Percentiles rank a stretch among this genome's conserved stretches.
Evolutionary conservation across 2,113 vertebrate species (phyloP).

Genomic region (Plotosus lineatus): DNA sequence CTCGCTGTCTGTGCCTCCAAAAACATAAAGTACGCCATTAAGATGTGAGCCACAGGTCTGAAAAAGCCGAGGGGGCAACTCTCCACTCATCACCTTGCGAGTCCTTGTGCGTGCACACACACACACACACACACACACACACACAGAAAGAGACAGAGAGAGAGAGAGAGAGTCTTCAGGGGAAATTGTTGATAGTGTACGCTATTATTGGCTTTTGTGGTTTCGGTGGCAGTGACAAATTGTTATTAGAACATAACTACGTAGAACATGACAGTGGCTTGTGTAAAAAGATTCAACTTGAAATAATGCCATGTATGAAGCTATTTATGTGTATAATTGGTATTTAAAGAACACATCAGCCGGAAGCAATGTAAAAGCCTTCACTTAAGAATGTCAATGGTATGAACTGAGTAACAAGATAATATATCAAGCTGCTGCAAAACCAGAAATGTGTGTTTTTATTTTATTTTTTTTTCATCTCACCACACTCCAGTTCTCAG

Average conservation of each 20-base stretch:
- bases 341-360: neutral
- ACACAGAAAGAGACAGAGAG: neutral
- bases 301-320: neutral
- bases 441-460: slow-evolving; percentile 14
- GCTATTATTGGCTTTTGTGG: neutral
- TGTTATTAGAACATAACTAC: neutral
- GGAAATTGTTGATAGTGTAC: slow-evolving; percentile 7
- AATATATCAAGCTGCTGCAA: neutral
- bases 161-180: neutral
- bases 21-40: slow-evolving; percentile 82
- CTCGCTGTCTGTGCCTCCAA: slow-evolving; percentile 84
- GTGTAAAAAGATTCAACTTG: neutral
- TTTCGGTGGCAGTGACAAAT: neutral
- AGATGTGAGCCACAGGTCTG: slow-evolving; percentile 83
- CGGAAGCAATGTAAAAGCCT: neutral
- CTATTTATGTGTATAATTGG: neutral
- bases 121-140: slow-evolving; percentile 23
- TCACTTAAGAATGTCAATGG: neutral
- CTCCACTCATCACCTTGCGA: slow-evolving; percentile 80
- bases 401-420: neutral
- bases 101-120: slow-evolving; percentile 70
- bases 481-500: slow-evolving; percentile 85
- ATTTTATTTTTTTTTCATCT: slow-evolving; percentile 62
- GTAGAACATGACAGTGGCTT: neutral
- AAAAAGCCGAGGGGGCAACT: slow-evolving; percentile 80